Percentiles rank a stretch among this genome's conserved stretches.
phyloP scores from a whole-genome alignment of 2,797 vertebrate genomes.

The Gadopsis marmoratus region DNA sequence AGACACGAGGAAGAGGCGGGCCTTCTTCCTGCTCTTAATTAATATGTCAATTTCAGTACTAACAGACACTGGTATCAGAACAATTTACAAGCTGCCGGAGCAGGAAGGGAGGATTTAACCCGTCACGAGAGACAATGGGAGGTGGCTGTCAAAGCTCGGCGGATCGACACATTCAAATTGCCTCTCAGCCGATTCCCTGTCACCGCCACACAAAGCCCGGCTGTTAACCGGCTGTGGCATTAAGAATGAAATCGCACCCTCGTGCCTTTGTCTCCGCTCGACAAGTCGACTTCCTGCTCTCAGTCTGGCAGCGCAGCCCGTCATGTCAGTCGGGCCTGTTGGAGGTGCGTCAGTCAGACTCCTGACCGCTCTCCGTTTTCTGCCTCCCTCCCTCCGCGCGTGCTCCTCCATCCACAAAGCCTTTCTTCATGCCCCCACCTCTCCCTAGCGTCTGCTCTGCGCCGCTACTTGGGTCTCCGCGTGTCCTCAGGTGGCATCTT shows the following conservation, averaged over 20 bases:
- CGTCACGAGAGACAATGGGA: constrained; percentile 38
- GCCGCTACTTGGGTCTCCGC: neutral
- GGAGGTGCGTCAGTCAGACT: constrained; percentile 7
- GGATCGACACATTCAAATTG: constrained; percentile 48
- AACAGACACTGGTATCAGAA: constrained; percentile 9
- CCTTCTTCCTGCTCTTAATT: neutral
- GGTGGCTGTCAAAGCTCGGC: constrained; percentile 39
- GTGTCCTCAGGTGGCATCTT: neutral
- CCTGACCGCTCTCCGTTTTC: neutral
- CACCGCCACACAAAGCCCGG: constrained; percentile 41
- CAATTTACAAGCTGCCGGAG: constrained; percentile 10
- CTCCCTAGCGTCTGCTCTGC: neutral
- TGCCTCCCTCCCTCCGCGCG: neutral
- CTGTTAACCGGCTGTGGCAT: constrained; percentile 37
- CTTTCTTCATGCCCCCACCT: neutral
- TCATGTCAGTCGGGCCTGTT: constrained; percentile 13
- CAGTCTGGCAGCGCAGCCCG: constrained; percentile 33
- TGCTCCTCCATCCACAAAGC: neutral
- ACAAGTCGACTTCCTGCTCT: constrained; percentile 55
- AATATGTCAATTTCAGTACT: constrained; percentile 6
- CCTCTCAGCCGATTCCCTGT: constrained; percentile 47
- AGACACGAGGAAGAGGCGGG: neutral
- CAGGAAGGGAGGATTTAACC: constrained; percentile 39
- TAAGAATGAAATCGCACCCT: constrained; percentile 46
- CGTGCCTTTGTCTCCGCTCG: constrained; percentile 54